phyloP scores from a whole-genome alignment of 2,797 vertebrate species.

The Artibeus jamaicensis region DNA sequence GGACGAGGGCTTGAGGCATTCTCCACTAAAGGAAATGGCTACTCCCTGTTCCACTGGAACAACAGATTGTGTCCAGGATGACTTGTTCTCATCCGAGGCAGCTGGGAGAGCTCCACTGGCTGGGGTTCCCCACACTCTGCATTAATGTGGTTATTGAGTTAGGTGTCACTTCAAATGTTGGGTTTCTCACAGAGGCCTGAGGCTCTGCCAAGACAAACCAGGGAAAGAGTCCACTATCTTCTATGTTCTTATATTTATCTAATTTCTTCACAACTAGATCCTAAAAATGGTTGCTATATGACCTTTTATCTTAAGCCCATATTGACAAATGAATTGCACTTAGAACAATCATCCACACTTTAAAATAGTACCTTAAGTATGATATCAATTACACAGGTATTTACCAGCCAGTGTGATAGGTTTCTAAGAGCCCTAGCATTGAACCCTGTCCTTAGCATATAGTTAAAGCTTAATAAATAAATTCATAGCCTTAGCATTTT shows the following conservation, averaged over 20 bases:
- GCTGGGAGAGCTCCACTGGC: too few relatives aligned
- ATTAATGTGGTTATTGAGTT: not conserved
- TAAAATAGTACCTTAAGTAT: not conserved
- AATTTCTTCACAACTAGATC: not conserved
- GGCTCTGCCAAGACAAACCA: not conserved
- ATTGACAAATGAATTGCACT: not conserved
- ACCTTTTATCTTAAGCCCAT: not conserved
- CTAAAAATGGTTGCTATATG: not conserved
- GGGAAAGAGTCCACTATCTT: not conserved
- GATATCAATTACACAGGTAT: not conserved
- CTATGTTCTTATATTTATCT: not conserved
- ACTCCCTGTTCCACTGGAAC: too few relatives aligned
- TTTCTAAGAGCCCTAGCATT: not conserved
- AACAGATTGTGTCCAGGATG: too few relatives aligned
- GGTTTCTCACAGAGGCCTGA: not conserved
- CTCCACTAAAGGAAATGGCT: too few relatives aligned
- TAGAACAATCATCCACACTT: not conserved
- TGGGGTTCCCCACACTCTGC: too few relatives aligned
- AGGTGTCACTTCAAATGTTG: not conserved
- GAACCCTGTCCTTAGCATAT: not conserved
- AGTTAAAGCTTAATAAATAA: not conserved
- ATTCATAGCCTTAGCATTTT: not conserved
- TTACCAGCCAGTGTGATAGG: not conserved
- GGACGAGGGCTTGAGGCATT: too few relatives aligned
- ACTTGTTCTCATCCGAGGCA: too few relatives aligned